A percentile compares a stretch with the other conserved stretches of the same genome.
These are phyloP conservation scores for Pithys albifrons DNA, from an alignment of 2,113 vertebrate species.

Conservation along the genomic window DNA sequence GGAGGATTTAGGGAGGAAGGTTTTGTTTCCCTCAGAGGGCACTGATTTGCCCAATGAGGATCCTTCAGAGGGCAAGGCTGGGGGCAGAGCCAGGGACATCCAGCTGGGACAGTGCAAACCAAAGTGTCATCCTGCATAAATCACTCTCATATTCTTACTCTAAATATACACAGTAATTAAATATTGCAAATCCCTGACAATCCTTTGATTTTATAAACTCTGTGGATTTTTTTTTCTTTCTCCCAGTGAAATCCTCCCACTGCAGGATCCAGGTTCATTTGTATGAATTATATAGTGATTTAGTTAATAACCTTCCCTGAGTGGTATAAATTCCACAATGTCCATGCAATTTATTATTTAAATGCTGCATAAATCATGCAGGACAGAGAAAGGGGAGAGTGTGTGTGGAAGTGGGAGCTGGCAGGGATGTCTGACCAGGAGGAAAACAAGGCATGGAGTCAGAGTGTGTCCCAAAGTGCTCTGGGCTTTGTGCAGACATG, in stretches of 20 bases:
- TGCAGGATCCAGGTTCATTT: conserved; percentile 51
- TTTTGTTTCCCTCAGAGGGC: neutral
- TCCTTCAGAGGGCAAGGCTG: neutral
- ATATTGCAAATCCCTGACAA: neutral
- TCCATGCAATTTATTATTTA: conserved; percentile 61
- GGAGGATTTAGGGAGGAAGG: neutral
- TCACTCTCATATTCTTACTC: neutral
- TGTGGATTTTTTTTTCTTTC: neutral
- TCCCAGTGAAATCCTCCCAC: conserved; percentile 28
- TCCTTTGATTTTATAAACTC: conserved; percentile 26
- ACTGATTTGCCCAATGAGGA: neutral
- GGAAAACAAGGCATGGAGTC: neutral
- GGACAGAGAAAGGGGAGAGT: neutral
- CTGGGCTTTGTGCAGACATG: neutral
- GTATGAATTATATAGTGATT: conserved; percentile 68
- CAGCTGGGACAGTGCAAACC: neutral
- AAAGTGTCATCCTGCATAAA: neutral
- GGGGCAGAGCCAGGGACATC: neutral
- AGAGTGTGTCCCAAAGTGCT: neutral
- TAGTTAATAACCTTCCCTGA: conserved; percentile 64
- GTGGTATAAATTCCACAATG: conserved; percentile 41
- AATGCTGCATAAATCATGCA: conserved; percentile 55
- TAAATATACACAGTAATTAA: neutral
- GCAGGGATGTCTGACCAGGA: neutral
- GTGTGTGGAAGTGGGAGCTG: neutral